These are phyloP conservation scores for Steatocranus sp. DNA, from an alignment of 2,797 vertebrate genomes.

Conservation along the genomic window DNA sequence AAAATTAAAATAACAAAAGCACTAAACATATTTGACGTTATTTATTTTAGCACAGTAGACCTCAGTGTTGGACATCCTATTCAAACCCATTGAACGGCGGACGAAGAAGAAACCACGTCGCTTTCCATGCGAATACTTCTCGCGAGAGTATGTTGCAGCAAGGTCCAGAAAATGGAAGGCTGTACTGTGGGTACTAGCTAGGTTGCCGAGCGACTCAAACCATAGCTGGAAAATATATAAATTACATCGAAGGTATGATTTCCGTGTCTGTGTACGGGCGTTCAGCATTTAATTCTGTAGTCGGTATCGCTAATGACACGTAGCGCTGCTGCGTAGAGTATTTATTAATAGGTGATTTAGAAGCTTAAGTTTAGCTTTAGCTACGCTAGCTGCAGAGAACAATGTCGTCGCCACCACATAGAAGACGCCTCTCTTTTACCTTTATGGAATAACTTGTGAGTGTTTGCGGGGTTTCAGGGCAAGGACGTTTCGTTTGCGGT, in stretches of 20 bases:
- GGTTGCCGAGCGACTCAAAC: constrained; percentile 8
- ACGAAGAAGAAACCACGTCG: not conserved
- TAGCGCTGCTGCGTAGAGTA: not conserved
- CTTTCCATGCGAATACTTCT: not conserved
- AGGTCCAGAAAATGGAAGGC: constrained; percentile 64
- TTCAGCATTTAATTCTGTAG: not conserved
- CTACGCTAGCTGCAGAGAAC: constrained; percentile 15
- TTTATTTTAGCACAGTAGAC: not conserved
- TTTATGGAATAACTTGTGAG: not conserved
- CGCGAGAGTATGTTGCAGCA: constrained; percentile 35
- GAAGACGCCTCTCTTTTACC: not conserved
- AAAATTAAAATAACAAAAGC: not conserved
- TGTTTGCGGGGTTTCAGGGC: not conserved
- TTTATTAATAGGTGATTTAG: not conserved
- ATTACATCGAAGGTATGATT: constrained; percentile 46
- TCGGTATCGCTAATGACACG: not conserved
- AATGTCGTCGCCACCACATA: constrained; percentile 13
- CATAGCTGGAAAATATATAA: constrained; percentile 22
- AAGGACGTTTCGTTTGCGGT: not conserved
- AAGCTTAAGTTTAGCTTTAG: not conserved
- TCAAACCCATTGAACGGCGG: not conserved
- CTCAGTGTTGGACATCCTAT: not conserved
- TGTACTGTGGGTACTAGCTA: constrained; percentile 15
- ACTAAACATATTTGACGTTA: not conserved
- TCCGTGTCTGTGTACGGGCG: not conserved